Evolutionary conservation across 2,797 vertebrate genomes (phyloP), one percentile per base, ranked within the genome.

Genomic region (Sebastes diaconus): DNA sequence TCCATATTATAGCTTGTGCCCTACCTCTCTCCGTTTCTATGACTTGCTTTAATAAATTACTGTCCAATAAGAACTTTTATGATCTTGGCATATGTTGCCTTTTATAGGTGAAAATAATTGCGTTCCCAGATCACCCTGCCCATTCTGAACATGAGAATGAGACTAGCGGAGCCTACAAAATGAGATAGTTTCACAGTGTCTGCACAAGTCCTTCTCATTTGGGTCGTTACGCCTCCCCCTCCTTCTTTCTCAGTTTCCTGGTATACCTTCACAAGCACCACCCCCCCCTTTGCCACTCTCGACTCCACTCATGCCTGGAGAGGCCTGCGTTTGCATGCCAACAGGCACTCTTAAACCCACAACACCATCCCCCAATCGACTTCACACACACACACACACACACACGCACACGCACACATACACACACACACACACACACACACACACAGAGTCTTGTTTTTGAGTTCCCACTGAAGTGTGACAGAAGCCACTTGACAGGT

Each of bases 101-200:
- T 98, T 97, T 98, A 97, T 98, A 97, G 97, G 95, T 96, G 96
- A 96, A 97, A 97, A 97, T 98, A 98, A 98, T 98, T 98, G 96
- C 96, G 93, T 98, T 97, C 97, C 93, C 95, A 95, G 96, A 97
- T 97, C 97, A 96, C 96, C 95, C 96, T 96, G 95, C 95, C 96
- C 96, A 94, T 95, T 96, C 89, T 90, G 93, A 96, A 97, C 97
- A 97, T 97, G 96, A 97, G 97, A 97, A 96, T 94, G 96, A 97
- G 97, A 97, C 91, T 81, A 93, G 85, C 72, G 68, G 87, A 94
- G 94, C 94, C 85, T 87, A 91, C 92, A 92, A 91, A 98, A 96
- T 95, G 95, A 97, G 97, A 98, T 97, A 97, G 96, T 97, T 97
- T 98, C 97, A 98, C 97, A 98, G 96, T 97, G 96, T 75, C 94